Base-by-base conservation (phyloP, 2,797 vertebrate genomes). In the Diplodus sargus region DNA sequence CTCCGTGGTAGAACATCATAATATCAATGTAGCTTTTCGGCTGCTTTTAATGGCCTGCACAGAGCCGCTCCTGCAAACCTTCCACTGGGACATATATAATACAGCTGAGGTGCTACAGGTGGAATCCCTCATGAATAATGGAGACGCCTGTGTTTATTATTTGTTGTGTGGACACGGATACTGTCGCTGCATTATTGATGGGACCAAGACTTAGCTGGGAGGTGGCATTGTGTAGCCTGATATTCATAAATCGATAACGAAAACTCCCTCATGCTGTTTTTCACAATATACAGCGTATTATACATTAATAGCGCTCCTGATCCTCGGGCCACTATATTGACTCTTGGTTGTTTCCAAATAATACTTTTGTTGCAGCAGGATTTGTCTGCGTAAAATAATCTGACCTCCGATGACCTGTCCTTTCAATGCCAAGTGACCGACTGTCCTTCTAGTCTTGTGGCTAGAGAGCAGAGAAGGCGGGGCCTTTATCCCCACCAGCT, bases 171-270 rank as follows among this genome's bases (percentile, higher is more conserved):
- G 91, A 93, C 90, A 93, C 73, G 73, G 91, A 94, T 91, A 92
- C 87, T 82, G 84, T 43, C 56, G 59, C 81, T 95, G 92, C 89
- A 95, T 95, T 92, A 94, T 95, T 94, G 81, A 95, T 93, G 76
- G 58, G 70, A 57, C 84, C 30, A 30, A 78, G 87, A 66, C 87
- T 81, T 71, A 82, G 85, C 80, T 77, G 69, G 67, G 73, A 86
- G 85, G 68, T 83, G 64, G 70, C 78, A 53, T 83, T 90, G 78
- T 88, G 88, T 82, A 79, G 66, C 78, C 74, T 81, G 64, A 82
- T 88, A 76, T 87, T 84, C 77, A 87, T 85, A 85, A 91, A 92
- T 91, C 83, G 90, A 91, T 87, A 82, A 70, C 25, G 39, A 73
- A 76, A 82, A 81, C 74, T 48, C 49, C 79, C 62, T 59, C 70